Conservation (phyloP, 1,140 invertebrate genomes). For the Proctacanthus coquilletti region DNA sequence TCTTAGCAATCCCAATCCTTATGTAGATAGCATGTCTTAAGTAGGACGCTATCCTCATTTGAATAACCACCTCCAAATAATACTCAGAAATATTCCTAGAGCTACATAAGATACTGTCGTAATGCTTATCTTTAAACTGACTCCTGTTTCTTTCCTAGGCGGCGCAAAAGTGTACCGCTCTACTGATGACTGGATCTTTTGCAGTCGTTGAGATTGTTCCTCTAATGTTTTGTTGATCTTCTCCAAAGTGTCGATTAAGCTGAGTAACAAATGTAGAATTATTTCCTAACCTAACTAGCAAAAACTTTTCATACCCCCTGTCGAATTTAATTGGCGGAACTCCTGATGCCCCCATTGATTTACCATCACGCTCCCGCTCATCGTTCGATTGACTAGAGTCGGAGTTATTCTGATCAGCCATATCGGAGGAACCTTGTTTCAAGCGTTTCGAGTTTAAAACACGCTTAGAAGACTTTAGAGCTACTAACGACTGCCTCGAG, state of each 20-base stretch:
- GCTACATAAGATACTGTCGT: no score
- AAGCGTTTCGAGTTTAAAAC: not conserved
- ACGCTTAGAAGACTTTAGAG: constrained; percentile 4
- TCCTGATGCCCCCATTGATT: no score
- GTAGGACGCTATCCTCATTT: no score
- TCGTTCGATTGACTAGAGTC: constrained; percentile 18
- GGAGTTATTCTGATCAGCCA: constrained; percentile 8
- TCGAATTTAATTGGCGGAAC: not conserved
- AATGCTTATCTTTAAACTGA: no score
- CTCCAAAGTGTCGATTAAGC: constrained; percentile 16
- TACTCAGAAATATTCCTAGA: no score
- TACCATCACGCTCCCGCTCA: no score
- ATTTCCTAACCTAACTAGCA: not conserved
- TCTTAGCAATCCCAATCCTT: no score
- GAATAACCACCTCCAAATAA: no score
- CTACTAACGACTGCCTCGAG: constrained; percentile 5
- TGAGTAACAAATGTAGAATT: constrained; percentile 10
- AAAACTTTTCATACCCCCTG: not conserved
- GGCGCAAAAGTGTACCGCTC: constrained; percentile 24
- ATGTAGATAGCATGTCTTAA: no score
- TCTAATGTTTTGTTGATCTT: constrained; percentile 19
- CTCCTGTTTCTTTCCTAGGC: no score
- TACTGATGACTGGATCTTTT: constrained; percentile 15
- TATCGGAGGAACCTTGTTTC: constrained; percentile 5
- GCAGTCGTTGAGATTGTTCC: constrained; percentile 18